These are phyloP conservation scores for Heliconius sara DNA, from an alignment of 2,888 invertebrate genomes.

Conservation along the genomic window DNA sequence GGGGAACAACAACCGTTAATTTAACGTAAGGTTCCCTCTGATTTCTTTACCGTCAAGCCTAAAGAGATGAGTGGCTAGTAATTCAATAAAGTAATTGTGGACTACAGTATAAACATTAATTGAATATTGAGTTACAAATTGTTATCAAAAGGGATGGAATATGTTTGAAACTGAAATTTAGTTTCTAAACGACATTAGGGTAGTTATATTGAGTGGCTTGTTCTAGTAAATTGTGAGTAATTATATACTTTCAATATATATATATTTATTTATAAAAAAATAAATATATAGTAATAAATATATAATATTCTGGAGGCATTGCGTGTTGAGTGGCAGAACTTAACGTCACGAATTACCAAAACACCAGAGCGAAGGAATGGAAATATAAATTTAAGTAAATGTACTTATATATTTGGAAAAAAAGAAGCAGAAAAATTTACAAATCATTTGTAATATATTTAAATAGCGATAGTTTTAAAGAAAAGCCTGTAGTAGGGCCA, in stretches of 20 bases:
- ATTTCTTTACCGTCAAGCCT: background rate
- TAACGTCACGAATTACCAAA: too few species aligned
- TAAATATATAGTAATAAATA: too few species aligned
- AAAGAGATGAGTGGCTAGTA: background rate
- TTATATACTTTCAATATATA: background rate
- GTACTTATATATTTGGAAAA: too few species aligned
- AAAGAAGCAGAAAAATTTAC: too few species aligned
- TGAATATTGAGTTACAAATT: background rate
- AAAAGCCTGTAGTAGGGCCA: too few species aligned
- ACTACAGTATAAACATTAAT: background rate
- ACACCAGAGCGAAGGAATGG: too few species aligned
- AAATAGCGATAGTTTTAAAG: too few species aligned
- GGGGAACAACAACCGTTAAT: too few species aligned
- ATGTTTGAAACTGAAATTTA: constrained; percentile 5
- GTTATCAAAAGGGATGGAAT: constrained; percentile 8
- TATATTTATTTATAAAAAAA: background rate
- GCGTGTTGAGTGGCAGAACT: too few species aligned
- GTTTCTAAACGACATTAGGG: background rate
- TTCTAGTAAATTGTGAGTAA: background rate
- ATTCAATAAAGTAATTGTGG: background rate
- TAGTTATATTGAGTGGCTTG: background rate
- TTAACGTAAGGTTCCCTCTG: background rate
- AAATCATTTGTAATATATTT: too few species aligned
- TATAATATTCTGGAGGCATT: too few species aligned
- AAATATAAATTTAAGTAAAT: too few species aligned